These are phyloP conservation scores for Eupithecia exiguata DNA, from an alignment of 2,888 invertebrate species.

Conservation along the genomic window DNA sequence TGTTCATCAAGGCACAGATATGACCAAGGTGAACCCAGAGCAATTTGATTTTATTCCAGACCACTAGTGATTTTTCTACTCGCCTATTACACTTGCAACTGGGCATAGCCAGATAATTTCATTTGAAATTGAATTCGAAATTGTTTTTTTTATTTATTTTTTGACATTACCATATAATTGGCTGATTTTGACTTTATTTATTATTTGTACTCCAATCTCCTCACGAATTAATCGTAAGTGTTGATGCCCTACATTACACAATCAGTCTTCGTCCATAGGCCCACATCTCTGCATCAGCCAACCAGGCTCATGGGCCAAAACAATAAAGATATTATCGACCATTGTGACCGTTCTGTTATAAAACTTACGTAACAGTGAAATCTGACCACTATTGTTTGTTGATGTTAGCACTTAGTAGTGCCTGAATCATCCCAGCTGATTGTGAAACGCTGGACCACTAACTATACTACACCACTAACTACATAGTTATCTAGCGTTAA, in stretches of 20 bases:
- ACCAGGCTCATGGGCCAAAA: constrained; percentile 20
- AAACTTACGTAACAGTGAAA: constrained; percentile 23
- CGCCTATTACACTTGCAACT: neutral
- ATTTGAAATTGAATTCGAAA: too few relatives aligned
- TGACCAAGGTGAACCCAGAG: neutral
- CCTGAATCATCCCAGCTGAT: constrained; percentile 4
- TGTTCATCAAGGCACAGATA: too few relatives aligned
- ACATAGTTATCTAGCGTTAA: neutral
- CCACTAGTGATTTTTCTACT: neutral
- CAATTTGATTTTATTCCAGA: neutral
- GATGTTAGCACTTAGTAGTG: constrained; percentile 1
- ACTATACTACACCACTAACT: neutral
- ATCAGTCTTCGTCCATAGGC: neutral
- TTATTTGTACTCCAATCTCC: neutral
- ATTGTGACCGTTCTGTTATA: constrained; percentile 24
- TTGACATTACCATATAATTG: too few relatives aligned
- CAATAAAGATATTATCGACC: constrained; percentile 32
- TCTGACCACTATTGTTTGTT: neutral
- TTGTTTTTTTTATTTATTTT: too few relatives aligned
- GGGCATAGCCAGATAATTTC: neutral
- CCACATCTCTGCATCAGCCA: constrained; percentile 11
- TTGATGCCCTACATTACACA: neutral
- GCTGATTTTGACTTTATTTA: too few relatives aligned
- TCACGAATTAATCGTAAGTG: neutral
- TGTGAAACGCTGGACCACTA: neutral